A percentile compares a stretch with the other conserved stretches of the same genome.
phyloP scores from a whole-genome alignment of 2,888 invertebrate genomes.

The Ophion obscuratus region DNA sequence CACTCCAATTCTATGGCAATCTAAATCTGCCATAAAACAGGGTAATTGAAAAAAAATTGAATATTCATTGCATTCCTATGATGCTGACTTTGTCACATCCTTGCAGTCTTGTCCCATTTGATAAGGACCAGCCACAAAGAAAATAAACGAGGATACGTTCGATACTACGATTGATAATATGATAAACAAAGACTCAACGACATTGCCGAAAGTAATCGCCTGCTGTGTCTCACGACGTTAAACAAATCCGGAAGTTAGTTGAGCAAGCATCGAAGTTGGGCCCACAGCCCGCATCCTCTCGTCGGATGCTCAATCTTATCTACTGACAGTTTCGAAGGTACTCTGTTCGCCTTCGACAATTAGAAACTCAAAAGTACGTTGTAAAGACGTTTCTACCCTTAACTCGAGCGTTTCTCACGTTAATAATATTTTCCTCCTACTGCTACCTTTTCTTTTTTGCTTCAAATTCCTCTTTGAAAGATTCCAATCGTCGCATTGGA shows the following conservation, averaged over 20 bases:
- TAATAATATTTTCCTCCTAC: conserved; percentile 41
- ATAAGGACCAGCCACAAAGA: no score
- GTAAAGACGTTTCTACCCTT: conserved; percentile 20
- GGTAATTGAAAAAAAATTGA: background rate
- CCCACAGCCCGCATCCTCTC: conserved; percentile 49
- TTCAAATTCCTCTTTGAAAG: conserved; percentile 35
- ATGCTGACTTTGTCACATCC: no score
- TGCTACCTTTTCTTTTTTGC: conserved; percentile 2
- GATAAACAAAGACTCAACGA: no score
- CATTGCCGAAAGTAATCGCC: no score
- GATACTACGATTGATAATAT: no score
- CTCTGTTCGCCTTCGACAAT: conserved; percentile 25
- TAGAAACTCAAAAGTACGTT: conserved; percentile 37
- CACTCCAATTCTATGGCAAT: no score
- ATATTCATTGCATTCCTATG: background rate
- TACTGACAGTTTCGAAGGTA: conserved; percentile 25
- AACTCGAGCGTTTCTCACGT: conserved; percentile 43
- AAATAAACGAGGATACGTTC: no score
- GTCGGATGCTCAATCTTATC: conserved; percentile 55
- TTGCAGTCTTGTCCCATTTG: no score
- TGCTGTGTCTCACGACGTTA: background rate
- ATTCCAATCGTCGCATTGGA: conserved; percentile 42
- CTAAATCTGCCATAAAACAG: background rate
- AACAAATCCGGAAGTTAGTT: conserved; percentile 13
- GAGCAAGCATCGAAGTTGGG: conserved; percentile 5